These are phyloP conservation scores for Poeciliopsis paucimaculata DNA, from an alignment of 2,797 vertebrate genomes.

Conservation along the genomic window DNA sequence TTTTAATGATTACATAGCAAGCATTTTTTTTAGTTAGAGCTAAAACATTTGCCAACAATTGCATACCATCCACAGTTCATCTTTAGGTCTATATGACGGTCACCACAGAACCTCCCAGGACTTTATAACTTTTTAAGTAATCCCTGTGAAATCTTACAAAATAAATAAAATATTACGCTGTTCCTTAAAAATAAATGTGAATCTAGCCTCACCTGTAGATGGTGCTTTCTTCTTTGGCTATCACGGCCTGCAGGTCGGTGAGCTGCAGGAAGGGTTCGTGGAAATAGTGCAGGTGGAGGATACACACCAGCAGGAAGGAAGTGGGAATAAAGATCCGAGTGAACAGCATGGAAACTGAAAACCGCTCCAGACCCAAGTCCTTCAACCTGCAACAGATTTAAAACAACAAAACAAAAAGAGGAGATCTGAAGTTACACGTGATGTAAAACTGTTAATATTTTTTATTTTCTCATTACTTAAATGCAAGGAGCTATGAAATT, in stretches of 20 bases:
- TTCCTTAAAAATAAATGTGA: neutral
- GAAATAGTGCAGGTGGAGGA: conserved; percentile 98
- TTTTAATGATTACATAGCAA: neutral
- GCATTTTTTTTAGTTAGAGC: no score
- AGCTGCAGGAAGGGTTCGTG: conserved; percentile 94
- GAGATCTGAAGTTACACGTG: neutral
- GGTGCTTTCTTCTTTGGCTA: conserved; percentile 92
- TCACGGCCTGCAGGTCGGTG: conserved; percentile 94
- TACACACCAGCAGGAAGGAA: conserved; percentile 94
- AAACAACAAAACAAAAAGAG: neutral
- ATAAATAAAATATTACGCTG: neutral
- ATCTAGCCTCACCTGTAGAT: conserved; percentile 93
- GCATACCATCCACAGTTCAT: neutral
- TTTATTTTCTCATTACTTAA: neutral
- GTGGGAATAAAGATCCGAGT: conserved; percentile 95
- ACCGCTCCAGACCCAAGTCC: conserved; percentile 90
- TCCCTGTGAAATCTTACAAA: neutral
- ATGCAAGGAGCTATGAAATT: no score
- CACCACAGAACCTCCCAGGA: neutral
- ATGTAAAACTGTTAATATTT: neutral
- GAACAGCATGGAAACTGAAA: conserved; percentile 84
- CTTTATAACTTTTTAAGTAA: neutral
- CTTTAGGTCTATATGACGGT: neutral
- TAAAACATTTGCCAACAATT: no score
- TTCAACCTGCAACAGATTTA: conserved; percentile 76